Conservation (phyloP, 2,797 vertebrate species). For the Aplochiton taeniatus region DNA sequence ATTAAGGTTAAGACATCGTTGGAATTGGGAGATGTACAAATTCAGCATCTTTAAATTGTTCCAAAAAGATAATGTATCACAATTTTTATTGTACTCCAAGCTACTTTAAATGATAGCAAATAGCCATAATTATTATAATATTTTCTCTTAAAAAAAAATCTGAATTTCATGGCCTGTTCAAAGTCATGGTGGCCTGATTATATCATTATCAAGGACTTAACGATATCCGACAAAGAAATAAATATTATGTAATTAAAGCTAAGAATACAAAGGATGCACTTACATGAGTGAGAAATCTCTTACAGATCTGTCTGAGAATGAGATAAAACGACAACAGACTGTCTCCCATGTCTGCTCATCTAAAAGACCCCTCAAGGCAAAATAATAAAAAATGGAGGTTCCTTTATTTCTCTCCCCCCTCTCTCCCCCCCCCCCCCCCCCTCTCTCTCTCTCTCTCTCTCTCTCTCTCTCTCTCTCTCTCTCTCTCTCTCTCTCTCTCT, state of each 20-base stretch:
- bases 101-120: too few relatives aligned
- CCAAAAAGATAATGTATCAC: too few relatives aligned
- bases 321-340: not conserved
- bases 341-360: conserved; percentile 7
- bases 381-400: conserved; percentile 41
- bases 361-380: conserved; percentile 22
- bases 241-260: too few relatives aligned
- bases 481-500: not conserved
- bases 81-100: too few relatives aligned
- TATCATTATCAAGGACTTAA: too few relatives aligned
- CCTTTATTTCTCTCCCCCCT: conserved; percentile 1
- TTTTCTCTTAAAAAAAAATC: too few relatives aligned
- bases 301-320: not conserved
- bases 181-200: too few relatives aligned
- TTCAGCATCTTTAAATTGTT: not conserved
- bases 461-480: conserved; percentile 1
- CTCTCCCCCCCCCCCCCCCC: not conserved
- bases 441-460: conserved; percentile 1
- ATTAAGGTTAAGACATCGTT: conserved; percentile 25
- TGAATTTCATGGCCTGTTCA: too few relatives aligned
- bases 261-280: too few relatives aligned
- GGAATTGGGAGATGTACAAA: not conserved
- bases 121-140: too few relatives aligned
- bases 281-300: too few relatives aligned
- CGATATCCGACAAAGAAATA: too few relatives aligned